phyloP scores from a whole-genome alignment of 2,888 invertebrate genomes.

The Spisula solida region DNA sequence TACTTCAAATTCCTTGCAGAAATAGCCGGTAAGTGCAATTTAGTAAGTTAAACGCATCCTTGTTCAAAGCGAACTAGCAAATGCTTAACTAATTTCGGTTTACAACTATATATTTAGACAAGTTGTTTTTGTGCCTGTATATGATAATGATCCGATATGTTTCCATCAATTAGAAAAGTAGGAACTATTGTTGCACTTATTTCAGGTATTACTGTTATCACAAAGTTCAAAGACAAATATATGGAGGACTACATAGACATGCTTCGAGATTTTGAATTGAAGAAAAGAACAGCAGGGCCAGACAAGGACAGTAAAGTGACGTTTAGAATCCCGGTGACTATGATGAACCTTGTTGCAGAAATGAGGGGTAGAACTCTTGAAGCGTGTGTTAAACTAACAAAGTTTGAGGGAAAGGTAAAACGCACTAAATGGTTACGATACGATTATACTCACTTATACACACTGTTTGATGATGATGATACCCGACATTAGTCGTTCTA shows the following conservation, averaged over 20 bases:
- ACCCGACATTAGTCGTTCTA: too few relatives aligned
- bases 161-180: too few relatives aligned
- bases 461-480: too few relatives aligned
- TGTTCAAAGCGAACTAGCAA: too few relatives aligned
- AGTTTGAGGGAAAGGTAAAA: conserved; percentile 12
- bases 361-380: neutral
- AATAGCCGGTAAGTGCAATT: conserved; percentile 15
- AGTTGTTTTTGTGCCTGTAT: too few relatives aligned
- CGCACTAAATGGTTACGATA: too few relatives aligned
- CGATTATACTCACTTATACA: too few relatives aligned
- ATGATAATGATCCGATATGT: too few relatives aligned
- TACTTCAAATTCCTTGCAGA: conserved; percentile 45
- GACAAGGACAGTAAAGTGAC: conserved; percentile 36
- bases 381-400: neutral
- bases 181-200: too few relatives aligned
- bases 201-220: neutral
- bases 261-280: conserved; percentile 54
- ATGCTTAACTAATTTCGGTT: too few relatives aligned
- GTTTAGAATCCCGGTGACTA: conserved; percentile 19
- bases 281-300: conserved; percentile 40
- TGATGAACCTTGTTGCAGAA: neutral
- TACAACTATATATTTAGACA: too few relatives aligned
- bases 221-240: conserved; percentile 35
- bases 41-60: too few relatives aligned
- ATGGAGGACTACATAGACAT: conserved; percentile 56